Conservation (phyloP, 2,888 invertebrate species). For the Drosophila barbarae region DNA sequence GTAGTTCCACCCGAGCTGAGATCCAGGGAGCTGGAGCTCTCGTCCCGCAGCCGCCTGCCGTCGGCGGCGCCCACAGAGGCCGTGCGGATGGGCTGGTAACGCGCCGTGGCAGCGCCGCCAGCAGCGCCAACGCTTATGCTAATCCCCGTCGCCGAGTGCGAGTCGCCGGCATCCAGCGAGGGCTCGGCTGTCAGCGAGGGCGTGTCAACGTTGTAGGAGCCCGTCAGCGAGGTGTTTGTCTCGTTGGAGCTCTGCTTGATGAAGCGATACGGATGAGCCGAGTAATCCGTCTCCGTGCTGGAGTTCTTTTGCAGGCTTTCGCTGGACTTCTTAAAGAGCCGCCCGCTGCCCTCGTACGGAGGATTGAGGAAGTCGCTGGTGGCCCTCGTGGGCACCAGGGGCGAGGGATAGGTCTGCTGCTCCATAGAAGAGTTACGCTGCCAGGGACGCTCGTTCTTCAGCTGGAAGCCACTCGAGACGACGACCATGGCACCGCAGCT, state of each 20-base stretch:
- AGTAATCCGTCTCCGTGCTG: conserved; percentile 80
- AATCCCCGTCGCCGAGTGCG: conserved; percentile 64
- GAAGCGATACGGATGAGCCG: conserved; percentile 79
- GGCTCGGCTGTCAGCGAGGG: conserved; percentile 78
- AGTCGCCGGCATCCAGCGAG: conserved; percentile 77
- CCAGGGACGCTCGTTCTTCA: conserved; percentile 76
- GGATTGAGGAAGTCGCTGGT: conserved; percentile 78
- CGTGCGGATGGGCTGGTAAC: conserved; percentile 76
- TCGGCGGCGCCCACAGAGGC: conserved; percentile 77
- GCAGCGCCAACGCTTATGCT: conserved; percentile 58
- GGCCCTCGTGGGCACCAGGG: conserved; percentile 72
- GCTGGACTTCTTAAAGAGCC: conserved; percentile 78
- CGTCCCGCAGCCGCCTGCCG: conserved; percentile 62
- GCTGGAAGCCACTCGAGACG: conserved; percentile 61
- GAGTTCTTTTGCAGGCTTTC: conserved; percentile 80
- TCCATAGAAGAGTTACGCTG: conserved; percentile 77
- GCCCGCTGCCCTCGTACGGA: conserved; percentile 73
- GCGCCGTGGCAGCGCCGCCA: conserved; percentile 58
- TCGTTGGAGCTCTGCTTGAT: conserved; percentile 80
- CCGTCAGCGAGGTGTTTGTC: conserved; percentile 79
- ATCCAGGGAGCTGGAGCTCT: conserved; percentile 65
- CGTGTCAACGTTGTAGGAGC: conserved; percentile 80
- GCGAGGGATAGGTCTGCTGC: conserved; percentile 75
- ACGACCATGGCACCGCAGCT: conserved; percentile 48
- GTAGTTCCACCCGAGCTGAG: conserved; percentile 44